A percentile compares a stretch with the other conserved stretches of the same genome.
These are phyloP conservation scores for Monomorium pharaonis DNA, from an alignment of 1,140 invertebrate genomes.

Conservation along the genomic window DNA sequence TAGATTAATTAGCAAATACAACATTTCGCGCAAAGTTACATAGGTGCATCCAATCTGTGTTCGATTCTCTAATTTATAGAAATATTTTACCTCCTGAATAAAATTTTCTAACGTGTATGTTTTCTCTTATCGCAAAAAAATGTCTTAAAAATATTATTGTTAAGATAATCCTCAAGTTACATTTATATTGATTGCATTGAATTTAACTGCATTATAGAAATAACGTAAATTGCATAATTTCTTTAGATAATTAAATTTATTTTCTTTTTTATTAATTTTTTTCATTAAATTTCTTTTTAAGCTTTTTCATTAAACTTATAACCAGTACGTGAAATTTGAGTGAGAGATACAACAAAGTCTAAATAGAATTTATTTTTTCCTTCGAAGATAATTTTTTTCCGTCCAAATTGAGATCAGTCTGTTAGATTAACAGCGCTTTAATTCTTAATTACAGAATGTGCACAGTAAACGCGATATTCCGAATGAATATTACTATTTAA, in stretches of 20 bases:
- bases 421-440: neutral
- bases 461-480: neutral
- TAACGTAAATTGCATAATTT: neutral
- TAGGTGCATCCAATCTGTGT: constrained; percentile 2
- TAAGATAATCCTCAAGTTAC: neutral
- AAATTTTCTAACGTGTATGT: constrained; percentile 4
- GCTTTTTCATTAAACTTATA: neutral
- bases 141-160: neutral
- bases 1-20: constrained; percentile 58
- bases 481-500: neutral
- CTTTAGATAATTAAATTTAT: constrained; percentile 7
- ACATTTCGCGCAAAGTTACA: constrained; percentile 41
- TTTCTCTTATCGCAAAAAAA: neutral
- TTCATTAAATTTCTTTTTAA: too few relatives aligned
- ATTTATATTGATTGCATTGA: neutral
- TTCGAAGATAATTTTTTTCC: neutral
- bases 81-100: neutral
- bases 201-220: neutral
- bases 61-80: constrained; percentile 25
- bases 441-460: neutral
- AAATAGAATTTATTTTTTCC: neutral
- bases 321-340: neutral
- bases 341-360: neutral
- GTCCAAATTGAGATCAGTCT: neutral
- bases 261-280: neutral